A percentile compares a stretch with the other conserved stretches of the same genome.
Conservation (phyloP, 2,888 invertebrate species). For the Autographa pulchrina region DNA sequence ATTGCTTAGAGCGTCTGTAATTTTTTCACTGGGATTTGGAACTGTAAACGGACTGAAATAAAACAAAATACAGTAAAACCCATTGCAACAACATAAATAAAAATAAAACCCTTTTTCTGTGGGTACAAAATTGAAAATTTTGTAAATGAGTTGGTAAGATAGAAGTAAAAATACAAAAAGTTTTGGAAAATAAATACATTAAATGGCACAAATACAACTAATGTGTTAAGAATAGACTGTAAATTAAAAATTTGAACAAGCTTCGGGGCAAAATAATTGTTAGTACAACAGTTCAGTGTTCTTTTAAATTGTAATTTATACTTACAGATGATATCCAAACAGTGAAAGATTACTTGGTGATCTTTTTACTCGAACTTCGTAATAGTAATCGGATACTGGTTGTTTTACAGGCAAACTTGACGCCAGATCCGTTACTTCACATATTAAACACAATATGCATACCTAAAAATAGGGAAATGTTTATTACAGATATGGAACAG, state of each 20-base stretch:
- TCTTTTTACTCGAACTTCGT: conserved; percentile 28
- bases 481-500: not conserved
- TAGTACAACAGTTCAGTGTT: too few relatives aligned
- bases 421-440: conserved; percentile 12
- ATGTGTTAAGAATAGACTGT: too few relatives aligned
- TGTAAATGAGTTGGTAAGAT: too few relatives aligned
- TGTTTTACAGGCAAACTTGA: conserved; percentile 18
- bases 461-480: conserved; percentile 29
- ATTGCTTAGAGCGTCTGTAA: conserved; percentile 17
- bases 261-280: too few relatives aligned
- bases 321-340: conserved; percentile 49
- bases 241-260: too few relatives aligned
- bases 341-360: conserved; percentile 45
- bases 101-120: too few relatives aligned
- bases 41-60: conserved; percentile 25
- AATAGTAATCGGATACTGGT: not conserved
- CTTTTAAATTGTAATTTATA: not conserved
- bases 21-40: conserved; percentile 16
- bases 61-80: not conserved
- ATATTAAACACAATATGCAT: conserved; percentile 28
- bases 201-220: too few relatives aligned
- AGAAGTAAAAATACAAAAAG: too few relatives aligned
- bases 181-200: too few relatives aligned
- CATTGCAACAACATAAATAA: too few relatives aligned
- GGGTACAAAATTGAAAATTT: too few relatives aligned